phyloP scores from a whole-genome alignment of 2,888 invertebrate genomes.

The Leptinotarsa tumamoca region DNA sequence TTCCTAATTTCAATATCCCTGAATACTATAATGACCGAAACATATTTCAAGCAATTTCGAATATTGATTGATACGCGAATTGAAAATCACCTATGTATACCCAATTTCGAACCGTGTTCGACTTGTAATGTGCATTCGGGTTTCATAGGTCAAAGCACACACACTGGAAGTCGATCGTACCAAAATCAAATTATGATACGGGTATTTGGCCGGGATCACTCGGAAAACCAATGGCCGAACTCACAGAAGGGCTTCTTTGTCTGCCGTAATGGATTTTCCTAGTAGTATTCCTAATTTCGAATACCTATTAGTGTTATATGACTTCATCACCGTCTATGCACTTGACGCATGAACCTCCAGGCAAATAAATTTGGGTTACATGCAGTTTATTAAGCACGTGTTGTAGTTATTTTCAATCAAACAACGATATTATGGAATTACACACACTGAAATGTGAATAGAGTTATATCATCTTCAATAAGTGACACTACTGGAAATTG shows the following conservation, averaged over 20 bases:
- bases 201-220: slow-evolving; percentile 17
- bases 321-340: background rate
- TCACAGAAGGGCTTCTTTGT: background rate
- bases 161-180: background rate
- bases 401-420: too few relatives aligned
- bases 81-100: background rate
- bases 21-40: background rate
- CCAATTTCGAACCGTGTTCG: background rate
- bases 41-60: background rate
- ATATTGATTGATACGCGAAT: background rate
- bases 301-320: slow-evolving; percentile 8
- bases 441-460: too few relatives aligned
- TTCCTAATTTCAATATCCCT: background rate
- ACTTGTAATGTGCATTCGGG: background rate
- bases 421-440: too few relatives aligned
- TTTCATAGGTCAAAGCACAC: slow-evolving; percentile 22
- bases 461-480: too few relatives aligned
- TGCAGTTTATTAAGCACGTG: too few relatives aligned
- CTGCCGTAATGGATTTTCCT: background rate
- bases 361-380: too few relatives aligned
- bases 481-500: too few relatives aligned
- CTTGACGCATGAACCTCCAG: background rate
- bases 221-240: background rate
- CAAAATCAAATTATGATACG: slow-evolving; percentile 25
- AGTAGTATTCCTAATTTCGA: slow-evolving; percentile 7